phyloP scores from a whole-genome alignment of 1,140 invertebrate species.

The Dendrolimus punctatus region DNA sequence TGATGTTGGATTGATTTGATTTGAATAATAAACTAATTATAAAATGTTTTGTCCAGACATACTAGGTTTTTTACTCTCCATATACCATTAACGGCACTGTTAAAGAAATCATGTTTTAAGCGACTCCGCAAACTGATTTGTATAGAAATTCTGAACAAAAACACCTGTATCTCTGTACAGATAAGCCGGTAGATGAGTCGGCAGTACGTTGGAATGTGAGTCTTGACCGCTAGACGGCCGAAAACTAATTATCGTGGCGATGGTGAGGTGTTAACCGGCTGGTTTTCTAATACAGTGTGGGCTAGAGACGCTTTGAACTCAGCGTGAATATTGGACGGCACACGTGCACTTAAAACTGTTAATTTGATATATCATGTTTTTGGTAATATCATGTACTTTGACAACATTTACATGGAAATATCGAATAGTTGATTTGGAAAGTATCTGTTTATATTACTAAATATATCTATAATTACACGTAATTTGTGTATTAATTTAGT shows the following conservation, averaged over 20 bases:
- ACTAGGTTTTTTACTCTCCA: background rate
- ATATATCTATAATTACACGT: too few species aligned
- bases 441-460: too few species aligned
- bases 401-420: too few species aligned
- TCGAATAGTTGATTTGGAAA: too few species aligned
- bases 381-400: too few species aligned
- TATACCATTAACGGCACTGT: constrained; percentile 17
- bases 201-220: constrained; percentile 37
- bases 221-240: constrained; percentile 39
- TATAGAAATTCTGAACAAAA: constrained; percentile 36
- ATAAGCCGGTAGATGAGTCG: constrained; percentile 41
- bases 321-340: too few species aligned
- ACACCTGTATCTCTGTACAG: constrained; percentile 39
- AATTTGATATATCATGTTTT: too few species aligned
- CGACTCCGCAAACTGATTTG: constrained; percentile 29
- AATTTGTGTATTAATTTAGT: too few species aligned
- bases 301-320: too few species aligned
- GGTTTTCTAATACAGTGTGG: background rate
- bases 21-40: constrained; percentile 1
- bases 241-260: constrained; percentile 41
- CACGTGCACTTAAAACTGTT: too few species aligned
- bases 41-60: background rate
- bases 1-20: constrained; percentile 29
- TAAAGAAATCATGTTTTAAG: constrained; percentile 21
- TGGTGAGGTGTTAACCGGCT: constrained; percentile 22